Evolutionary conservation across 2,888 invertebrate species (phyloP).

Genomic region (Apotomis betuletana): DNA sequence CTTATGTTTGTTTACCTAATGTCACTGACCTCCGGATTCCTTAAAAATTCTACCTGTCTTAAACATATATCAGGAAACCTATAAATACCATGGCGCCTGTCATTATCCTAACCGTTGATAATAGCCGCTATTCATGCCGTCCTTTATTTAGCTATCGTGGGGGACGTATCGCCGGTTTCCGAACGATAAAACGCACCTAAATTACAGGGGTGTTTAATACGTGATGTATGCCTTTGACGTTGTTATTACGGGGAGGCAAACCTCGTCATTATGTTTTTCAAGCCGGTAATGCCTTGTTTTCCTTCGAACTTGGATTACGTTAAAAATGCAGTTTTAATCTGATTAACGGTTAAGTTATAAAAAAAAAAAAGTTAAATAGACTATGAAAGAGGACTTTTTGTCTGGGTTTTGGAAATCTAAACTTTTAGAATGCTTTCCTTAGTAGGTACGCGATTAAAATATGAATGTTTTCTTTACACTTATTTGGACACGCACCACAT

Average conservation of each 20-base stretch:
- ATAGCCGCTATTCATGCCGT: conserved; percentile 49
- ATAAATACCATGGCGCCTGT: conserved; percentile 43
- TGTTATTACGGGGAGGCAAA: conserved; percentile 19
- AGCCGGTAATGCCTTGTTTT: conserved; percentile 13
- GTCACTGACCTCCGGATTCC: neutral
- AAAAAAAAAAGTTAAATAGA: too few relatives aligned
- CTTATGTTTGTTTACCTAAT: neutral
- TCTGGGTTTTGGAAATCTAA: too few relatives aligned
- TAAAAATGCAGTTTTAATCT: neutral
- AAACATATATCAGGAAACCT: conserved; percentile 7
- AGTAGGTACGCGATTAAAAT: too few relatives aligned
- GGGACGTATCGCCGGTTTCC: conserved; percentile 57
- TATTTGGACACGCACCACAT: too few relatives aligned
- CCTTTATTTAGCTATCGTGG: conserved; percentile 47
- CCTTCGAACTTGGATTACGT: neutral
- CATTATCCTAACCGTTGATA: conserved; percentile 45
- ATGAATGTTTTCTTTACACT: too few relatives aligned
- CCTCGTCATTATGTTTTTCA: conserved; percentile 11
- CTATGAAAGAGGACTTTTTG: too few relatives aligned
- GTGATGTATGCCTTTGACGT: conserved; percentile 43
- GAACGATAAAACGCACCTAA: conserved; percentile 58
- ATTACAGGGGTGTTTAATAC: conserved; percentile 48
- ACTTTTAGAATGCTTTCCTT: too few relatives aligned
- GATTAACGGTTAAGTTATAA: too few relatives aligned
- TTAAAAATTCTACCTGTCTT: neutral